phyloP scores from a whole-genome alignment of 2,888 invertebrate genomes.

The Scaptomyza flava region DNA sequence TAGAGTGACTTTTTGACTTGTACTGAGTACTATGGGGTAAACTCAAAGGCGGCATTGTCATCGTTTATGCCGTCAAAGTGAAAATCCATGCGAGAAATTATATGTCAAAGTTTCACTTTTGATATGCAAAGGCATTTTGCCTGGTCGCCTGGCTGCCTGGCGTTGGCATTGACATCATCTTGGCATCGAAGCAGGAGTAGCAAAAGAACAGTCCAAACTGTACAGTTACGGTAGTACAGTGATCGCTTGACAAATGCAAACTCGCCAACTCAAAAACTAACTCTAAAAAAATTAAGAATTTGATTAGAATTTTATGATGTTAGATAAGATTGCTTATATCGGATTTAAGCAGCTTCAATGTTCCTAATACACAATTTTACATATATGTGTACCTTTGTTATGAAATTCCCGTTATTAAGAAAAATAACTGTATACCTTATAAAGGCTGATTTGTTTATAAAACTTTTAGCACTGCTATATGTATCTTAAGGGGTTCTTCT shows the following conservation, averaged over 20 bases:
- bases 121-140: constrained; percentile 69
- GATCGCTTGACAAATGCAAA: background rate
- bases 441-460: too few relatives aligned
- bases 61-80: constrained; percentile 77
- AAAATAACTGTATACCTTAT: too few relatives aligned
- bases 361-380: too few relatives aligned
- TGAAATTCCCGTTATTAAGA: too few relatives aligned
- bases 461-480: too few relatives aligned
- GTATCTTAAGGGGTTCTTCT: background rate
- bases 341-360: too few relatives aligned
- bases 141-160: constrained; percentile 13
- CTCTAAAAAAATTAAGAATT: too few relatives aligned
- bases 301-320: too few relatives aligned
- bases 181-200: constrained; percentile 3
- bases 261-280: too few relatives aligned
- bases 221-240: background rate
- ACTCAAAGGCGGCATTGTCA: constrained; percentile 63
- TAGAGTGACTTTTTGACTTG: constrained; percentile 24
- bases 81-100: constrained; percentile 79
- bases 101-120: constrained; percentile 79
- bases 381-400: too few relatives aligned
- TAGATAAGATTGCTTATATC: too few relatives aligned
- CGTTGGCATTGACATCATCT: constrained; percentile 44
- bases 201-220: background rate
- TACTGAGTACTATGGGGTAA: background rate